These are phyloP conservation scores for Tipula vernalis DNA, from an alignment of 2,888 invertebrate genomes.

Conservation along the genomic window DNA sequence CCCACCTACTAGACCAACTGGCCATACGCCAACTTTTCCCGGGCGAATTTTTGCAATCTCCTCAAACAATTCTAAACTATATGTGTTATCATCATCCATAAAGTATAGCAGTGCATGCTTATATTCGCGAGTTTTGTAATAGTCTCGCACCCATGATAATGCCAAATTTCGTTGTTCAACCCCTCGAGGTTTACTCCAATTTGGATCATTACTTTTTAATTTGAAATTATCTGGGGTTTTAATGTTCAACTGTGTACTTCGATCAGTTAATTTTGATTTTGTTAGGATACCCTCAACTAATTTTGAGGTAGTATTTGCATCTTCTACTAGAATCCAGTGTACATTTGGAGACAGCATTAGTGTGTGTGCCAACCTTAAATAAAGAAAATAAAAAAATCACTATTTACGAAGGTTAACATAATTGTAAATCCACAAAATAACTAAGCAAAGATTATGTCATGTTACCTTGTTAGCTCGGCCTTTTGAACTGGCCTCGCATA, in stretches of 20 bases:
- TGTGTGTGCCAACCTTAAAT: slow-evolving; percentile 68
- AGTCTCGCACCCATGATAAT: slow-evolving; percentile 63
- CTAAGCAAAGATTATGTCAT: background rate
- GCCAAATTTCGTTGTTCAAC: slow-evolving; percentile 85
- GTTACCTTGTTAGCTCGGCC: slow-evolving; percentile 76
- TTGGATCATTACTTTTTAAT: slow-evolving; percentile 50
- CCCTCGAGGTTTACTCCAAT: slow-evolving; percentile 72
- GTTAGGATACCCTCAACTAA: slow-evolving; percentile 61
- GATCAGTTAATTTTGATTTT: slow-evolving; percentile 27
- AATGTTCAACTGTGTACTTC: slow-evolving; percentile 49
- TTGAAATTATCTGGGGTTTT: slow-evolving; percentile 60
- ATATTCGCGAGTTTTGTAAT: slow-evolving; percentile 42
- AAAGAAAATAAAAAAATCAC: too few species aligned
- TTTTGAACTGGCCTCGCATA: slow-evolving; percentile 80
- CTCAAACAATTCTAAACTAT: slow-evolving; percentile 75
- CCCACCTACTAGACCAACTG: slow-evolving; percentile 92
- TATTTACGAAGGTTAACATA: too few species aligned
- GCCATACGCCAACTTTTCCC: slow-evolving; percentile 73
- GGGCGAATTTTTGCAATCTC: slow-evolving; percentile 73
- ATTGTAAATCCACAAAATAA: background rate
- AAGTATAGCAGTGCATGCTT: slow-evolving; percentile 63
- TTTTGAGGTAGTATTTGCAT: slow-evolving; percentile 53
- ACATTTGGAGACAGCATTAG: slow-evolving; percentile 76
- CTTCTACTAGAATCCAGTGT: slow-evolving; percentile 91
- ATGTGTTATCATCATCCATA: slow-evolving; percentile 96